Base-by-base conservation (phyloP, 2,888 invertebrate species). In the Ophion obscuratus region DNA sequence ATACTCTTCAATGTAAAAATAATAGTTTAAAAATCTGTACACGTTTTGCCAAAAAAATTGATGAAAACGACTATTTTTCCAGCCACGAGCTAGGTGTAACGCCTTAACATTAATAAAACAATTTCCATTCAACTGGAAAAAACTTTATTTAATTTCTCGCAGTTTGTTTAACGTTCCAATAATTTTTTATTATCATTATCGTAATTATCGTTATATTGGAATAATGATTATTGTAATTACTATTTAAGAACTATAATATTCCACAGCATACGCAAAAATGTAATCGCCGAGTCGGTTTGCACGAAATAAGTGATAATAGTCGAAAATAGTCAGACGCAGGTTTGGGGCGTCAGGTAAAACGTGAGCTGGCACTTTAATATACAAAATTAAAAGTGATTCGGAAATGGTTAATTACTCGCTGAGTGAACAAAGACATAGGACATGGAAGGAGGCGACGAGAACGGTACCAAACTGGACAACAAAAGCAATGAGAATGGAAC, bases 301-400 rank as follows among this genome's bases (percentile, higher is more conserved):
- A n/a, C 14, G 76, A 40, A 82, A 78, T 70, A 70, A 83, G 77
- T 83, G 78, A 83, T 83, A 11, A 24, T 5, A 61, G 57, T 57
- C 27, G 73, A 62, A 67, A 61, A 79, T 83, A 79, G 83, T 83
- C 83, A 73, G 83, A 9, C 40, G 61, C 78, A 62, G 24, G 44
- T 7, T 71, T 40, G 66, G 14, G 14, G 14, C 57, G 36, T 9
- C 57, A 14, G 67, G 61, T n/a, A 61, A 75, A 68, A 81, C 47
- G 68, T 47, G 47, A 81, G 27, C 11, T 57, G 61, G 27, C 27
- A 61, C n/a, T 53, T 10, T 20, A 20, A 61, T 47, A 31, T 31
- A 62, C 24, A 53, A 36, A 14, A 11, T 64, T 68, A 31, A 68
- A 75, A 74, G 81, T 68, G 59, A 81, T 75, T 75, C 61, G 61